A percentile compares a stretch with the other conserved stretches of the same genome.
phyloP scores from a whole-genome alignment of 2,888 invertebrate species.

The Subacronicta megacephala region DNA sequence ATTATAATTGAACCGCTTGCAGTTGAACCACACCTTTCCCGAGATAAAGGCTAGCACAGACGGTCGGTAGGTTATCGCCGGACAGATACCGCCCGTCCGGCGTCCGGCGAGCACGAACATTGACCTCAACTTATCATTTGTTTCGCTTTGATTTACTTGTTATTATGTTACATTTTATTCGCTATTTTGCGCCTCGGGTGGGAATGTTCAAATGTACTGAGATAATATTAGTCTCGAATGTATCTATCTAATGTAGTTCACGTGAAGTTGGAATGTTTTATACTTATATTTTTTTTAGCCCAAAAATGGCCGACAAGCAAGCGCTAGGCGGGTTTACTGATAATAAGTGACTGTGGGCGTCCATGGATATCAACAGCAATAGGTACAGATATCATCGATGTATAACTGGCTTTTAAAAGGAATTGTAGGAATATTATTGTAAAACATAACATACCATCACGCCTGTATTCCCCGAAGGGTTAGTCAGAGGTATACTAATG shows the following conservation, averaged over 20 bases:
- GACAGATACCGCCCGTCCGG: conserved; percentile 67
- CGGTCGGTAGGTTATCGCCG: conserved; percentile 68
- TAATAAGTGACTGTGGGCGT: too few relatives aligned
- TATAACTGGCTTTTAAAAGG: too few relatives aligned
- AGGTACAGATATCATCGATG: too few relatives aligned
- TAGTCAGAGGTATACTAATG: too few relatives aligned
- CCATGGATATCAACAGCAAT: too few relatives aligned
- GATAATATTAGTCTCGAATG: conserved; percentile 8
- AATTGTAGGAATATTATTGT: too few relatives aligned
- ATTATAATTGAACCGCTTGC: conserved; percentile 21
- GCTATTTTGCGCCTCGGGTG: conserved; percentile 26
- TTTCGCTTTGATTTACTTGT: conserved; percentile 57
- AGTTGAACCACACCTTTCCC: conserved; percentile 25
- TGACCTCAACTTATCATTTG: conserved; percentile 59
- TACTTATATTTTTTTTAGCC: not conserved
- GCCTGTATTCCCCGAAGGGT: too few relatives aligned
- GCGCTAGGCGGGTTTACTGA: too few relatives aligned
- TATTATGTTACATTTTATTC: conserved; percentile 38
- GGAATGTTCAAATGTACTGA: conserved; percentile 8
- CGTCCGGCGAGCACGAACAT: conserved; percentile 56
- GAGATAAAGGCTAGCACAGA: conserved; percentile 55
- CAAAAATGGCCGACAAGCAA: too few relatives aligned
- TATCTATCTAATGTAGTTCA: conserved; percentile 4
- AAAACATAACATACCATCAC: too few relatives aligned
- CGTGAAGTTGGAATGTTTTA: not conserved